These are phyloP conservation scores for Monomorium pharaonis DNA, from an alignment of 1,140 invertebrate species.

Conservation along the genomic window DNA sequence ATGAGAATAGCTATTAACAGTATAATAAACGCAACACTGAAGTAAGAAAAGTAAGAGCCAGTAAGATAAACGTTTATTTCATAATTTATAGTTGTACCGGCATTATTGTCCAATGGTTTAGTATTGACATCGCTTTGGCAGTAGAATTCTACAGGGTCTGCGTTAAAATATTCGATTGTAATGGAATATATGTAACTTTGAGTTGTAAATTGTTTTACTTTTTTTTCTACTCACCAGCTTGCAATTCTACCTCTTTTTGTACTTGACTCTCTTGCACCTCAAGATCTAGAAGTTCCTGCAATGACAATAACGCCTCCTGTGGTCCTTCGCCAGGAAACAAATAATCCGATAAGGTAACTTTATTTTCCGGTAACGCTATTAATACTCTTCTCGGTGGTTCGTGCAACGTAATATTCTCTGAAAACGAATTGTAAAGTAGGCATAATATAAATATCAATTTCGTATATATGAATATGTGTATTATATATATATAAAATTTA, in stretches of 20 bases:
- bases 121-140: conserved; percentile 85
- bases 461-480: too few species aligned
- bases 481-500: too few species aligned
- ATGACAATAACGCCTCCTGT: conserved; percentile 89
- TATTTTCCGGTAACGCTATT: conserved; percentile 88
- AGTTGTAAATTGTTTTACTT: conserved; percentile 19
- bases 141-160: conserved; percentile 89
- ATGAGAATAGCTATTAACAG: conserved; percentile 87
- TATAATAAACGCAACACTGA: conserved; percentile 86
- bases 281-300: conserved; percentile 91
- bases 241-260: conserved; percentile 89
- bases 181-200: conserved; percentile 29
- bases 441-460: conserved; percentile 10
- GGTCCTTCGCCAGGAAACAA: conserved; percentile 93
- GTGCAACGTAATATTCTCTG: conserved; percentile 89
- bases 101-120: conserved; percentile 83
- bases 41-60: too few species aligned
- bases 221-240: conserved; percentile 82
- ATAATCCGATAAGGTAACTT: conserved; percentile 92
- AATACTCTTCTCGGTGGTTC: conserved; percentile 92
- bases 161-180: conserved; percentile 61
- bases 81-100: conserved; percentile 84
- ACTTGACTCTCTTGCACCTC: conserved; percentile 88
- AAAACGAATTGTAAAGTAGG: conserved; percentile 56
- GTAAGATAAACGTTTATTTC: conserved; percentile 86